Percentiles rank a stretch among this genome's conserved stretches.
Conservation (phyloP, 2,888 invertebrate species). For the Volucella inflata region DNA sequence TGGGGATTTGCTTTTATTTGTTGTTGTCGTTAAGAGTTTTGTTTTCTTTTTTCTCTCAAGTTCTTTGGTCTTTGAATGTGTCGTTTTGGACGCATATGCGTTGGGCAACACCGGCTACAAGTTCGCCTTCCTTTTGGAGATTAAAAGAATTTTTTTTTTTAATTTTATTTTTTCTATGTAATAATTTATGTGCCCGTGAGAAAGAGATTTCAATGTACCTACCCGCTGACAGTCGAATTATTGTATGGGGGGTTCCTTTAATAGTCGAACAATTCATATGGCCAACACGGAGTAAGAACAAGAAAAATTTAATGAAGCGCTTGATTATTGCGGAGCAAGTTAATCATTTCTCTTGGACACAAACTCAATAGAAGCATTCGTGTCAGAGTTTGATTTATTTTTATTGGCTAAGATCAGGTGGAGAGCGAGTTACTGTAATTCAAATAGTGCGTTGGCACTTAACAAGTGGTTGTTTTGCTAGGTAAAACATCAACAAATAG, state of each 20-base stretch:
- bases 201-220: slow-evolving; percentile 63
- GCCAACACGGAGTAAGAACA: slow-evolving; percentile 24
- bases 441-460: too few relatives aligned
- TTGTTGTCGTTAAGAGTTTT: slow-evolving; percentile 59
- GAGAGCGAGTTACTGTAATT: too few relatives aligned
- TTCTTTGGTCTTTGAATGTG: slow-evolving; percentile 56
- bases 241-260: slow-evolving; percentile 48
- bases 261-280: slow-evolving; percentile 33
- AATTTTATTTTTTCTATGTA: slow-evolving; percentile 27
- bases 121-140: slow-evolving; percentile 61
- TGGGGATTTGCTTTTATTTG: slow-evolving; percentile 66
- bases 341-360: slow-evolving; percentile 35
- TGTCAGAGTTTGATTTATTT: too few relatives aligned
- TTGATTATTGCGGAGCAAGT: slow-evolving; percentile 36
- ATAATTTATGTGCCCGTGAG: slow-evolving; percentile 53
- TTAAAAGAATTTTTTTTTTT: slow-evolving; percentile 44
- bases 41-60: slow-evolving; percentile 47
- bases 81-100: slow-evolving; percentile 69
- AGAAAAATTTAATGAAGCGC: slow-evolving; percentile 55
- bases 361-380: neutral
- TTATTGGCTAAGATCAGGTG: too few relatives aligned
- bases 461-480: too few relatives aligned
- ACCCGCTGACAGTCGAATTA: slow-evolving; percentile 67
- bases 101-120: slow-evolving; percentile 52
- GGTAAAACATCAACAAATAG: too few relatives aligned